Evolutionary conservation across 1,140 invertebrate species (phyloP).

Genomic region (Globodera rostochiensis): DNA sequence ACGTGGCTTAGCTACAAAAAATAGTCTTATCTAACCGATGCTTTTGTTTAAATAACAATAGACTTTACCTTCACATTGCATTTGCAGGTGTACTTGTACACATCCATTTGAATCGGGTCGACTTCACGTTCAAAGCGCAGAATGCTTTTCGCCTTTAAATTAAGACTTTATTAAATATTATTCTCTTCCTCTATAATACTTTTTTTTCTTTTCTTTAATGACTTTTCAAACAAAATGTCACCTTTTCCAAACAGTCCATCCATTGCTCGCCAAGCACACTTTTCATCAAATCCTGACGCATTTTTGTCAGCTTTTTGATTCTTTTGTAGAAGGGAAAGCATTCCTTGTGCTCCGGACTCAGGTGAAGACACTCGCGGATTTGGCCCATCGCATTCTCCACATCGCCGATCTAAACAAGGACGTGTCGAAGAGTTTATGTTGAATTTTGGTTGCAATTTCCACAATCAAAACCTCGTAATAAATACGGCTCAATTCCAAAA

Average conservation of each 20-base stretch:
- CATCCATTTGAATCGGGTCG: constrained; percentile 76
- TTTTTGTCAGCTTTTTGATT: constrained; percentile 90
- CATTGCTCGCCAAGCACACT: constrained; percentile 75
- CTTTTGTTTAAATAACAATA: not conserved
- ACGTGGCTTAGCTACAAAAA: constrained; percentile 68
- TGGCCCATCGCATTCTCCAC: constrained; percentile 69
- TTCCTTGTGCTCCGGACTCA: constrained; percentile 94
- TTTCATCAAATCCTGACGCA: constrained; percentile 77
- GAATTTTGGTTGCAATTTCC: constrained; percentile 84
- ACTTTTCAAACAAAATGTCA: not conserved
- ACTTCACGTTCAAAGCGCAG: constrained; percentile 76
- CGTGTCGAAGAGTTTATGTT: constrained; percentile 69
- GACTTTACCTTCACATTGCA: constrained; percentile 67
- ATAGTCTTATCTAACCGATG: constrained; percentile 65
- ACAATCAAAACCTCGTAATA: constrained; percentile 76
- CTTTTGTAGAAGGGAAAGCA: constrained; percentile 97
- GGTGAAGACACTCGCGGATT: constrained; percentile 92
- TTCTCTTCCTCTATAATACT: no score
- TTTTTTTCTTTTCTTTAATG: no score
- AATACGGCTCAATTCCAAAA: constrained; percentile 79
- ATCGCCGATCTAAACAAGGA: constrained; percentile 69
- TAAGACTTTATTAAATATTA: not conserved
- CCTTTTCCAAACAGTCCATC: constrained; percentile 76
- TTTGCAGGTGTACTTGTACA: constrained; percentile 70
- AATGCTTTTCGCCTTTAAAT: constrained; percentile 71